Conservation (phyloP, 2,113 vertebrate genomes). For the Zosterops hypoxanthus region DNA sequence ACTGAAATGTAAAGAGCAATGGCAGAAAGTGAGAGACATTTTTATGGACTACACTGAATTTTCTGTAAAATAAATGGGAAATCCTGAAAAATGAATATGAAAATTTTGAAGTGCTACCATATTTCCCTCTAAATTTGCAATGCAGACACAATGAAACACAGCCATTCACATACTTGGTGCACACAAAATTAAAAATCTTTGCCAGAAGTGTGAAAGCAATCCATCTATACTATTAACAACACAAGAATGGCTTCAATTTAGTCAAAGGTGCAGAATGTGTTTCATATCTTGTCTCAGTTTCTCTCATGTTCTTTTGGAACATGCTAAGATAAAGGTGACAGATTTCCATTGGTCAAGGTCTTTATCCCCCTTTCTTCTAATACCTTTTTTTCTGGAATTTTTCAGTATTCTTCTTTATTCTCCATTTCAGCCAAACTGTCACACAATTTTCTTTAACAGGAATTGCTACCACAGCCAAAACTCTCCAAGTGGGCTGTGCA, state of each 20-base stretch:
- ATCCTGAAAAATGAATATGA: neutral
- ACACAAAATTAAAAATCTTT: neutral
- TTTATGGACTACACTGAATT: neutral
- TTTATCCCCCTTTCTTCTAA: neutral
- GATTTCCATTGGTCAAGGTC: fast-evolving
- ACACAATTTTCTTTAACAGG: neutral
- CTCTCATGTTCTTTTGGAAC: neutral
- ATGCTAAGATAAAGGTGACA: neutral
- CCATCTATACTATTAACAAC: neutral
- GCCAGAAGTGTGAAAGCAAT: neutral
- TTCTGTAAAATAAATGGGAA: neutral
- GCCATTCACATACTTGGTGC: neutral
- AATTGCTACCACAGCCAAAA: neutral
- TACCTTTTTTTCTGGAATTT: neutral
- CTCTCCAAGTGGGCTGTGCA: neutral
- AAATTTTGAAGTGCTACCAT: neutral
- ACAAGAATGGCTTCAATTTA: neutral
- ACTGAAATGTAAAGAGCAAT: neutral
- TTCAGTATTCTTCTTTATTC: neutral
- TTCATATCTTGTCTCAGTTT: neutral
- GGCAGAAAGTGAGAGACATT: neutral
- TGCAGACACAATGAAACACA: neutral
- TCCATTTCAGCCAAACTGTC: neutral
- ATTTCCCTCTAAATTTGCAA: neutral
- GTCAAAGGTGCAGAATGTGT: neutral